These are phyloP conservation scores for Neosilurus mollespiculum DNA, from an alignment of 2,797 vertebrate species.

Conservation along the genomic window DNA sequence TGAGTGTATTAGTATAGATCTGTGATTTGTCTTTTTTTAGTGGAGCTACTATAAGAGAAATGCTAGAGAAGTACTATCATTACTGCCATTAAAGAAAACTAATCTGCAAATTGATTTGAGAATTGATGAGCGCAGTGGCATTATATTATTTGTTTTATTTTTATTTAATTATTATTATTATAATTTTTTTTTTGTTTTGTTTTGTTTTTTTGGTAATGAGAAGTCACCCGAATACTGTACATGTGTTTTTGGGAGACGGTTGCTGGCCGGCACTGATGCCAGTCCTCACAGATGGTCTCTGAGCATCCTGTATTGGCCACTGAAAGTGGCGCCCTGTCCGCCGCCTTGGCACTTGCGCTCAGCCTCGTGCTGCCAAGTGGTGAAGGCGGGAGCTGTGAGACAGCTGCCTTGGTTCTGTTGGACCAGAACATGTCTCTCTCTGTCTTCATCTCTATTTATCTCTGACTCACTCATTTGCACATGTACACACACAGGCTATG, in stretches of 20 bases:
- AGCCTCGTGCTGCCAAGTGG: slow-evolving; percentile 63
- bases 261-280: slow-evolving; percentile 57
- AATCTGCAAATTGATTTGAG: neutral
- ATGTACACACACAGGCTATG: neutral
- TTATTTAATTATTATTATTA: neutral
- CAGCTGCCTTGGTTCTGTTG: slow-evolving; percentile 66
- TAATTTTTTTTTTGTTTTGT: neutral
- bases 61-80: neutral
- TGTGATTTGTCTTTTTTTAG: neutral
- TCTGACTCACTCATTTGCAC: slow-evolving; percentile 3
- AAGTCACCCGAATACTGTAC: slow-evolving; percentile 63
- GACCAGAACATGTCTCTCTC: slow-evolving; percentile 37
- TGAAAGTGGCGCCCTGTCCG: slow-evolving; percentile 50
- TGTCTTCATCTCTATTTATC: slow-evolving; percentile 26
- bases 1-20: neutral
- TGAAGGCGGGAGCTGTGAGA: slow-evolving; percentile 61
- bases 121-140: neutral
- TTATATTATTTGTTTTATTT: neutral
- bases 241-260: slow-evolving; percentile 59
- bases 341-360: slow-evolving; percentile 64
- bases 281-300: slow-evolving; percentile 71
- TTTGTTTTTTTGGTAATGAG: slow-evolving; percentile 49
- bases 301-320: slow-evolving; percentile 57
- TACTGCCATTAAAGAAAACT: no score
- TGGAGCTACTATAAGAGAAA: neutral